These are phyloP conservation scores for Habroteleia sp. DNA, from an alignment of 2,888 invertebrate species.

Conservation along the genomic window DNA sequence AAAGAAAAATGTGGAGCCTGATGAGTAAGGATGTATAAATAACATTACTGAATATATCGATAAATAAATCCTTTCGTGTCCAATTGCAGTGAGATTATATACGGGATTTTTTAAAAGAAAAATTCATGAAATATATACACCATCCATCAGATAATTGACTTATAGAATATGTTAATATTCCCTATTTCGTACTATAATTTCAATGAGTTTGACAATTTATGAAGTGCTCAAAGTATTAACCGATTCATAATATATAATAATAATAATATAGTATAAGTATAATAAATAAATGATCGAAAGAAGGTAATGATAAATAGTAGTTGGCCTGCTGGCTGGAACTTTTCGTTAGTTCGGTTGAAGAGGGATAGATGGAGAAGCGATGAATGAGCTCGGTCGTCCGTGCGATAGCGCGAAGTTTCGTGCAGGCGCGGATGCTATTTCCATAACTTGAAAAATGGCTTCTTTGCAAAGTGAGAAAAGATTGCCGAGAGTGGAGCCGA, in stretches of 20 bases:
- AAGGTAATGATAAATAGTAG: conserved; percentile 52
- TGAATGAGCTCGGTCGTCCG: conserved; percentile 60
- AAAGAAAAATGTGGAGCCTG: too few relatives aligned
- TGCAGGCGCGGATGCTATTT: conserved; percentile 71
- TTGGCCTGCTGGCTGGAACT: conserved; percentile 19
- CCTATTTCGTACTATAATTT: too few relatives aligned
- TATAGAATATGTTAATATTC: too few relatives aligned
- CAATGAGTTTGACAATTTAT: not conserved
- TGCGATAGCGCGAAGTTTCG: conserved; percentile 62
- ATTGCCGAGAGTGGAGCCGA: conserved; percentile 67
- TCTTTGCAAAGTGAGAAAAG: conserved; percentile 76
- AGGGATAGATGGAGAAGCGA: conserved; percentile 54
- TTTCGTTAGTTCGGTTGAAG: conserved; percentile 42
- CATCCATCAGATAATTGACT: too few relatives aligned
- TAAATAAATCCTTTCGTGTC: too few relatives aligned
- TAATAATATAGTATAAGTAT: conserved; percentile 6
- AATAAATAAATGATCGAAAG: conserved; percentile 42
- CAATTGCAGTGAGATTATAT: too few relatives aligned
- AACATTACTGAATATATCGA: too few relatives aligned
- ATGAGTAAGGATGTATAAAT: too few relatives aligned
- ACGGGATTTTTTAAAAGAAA: too few relatives aligned
- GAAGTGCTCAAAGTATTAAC: conserved; percentile 11
- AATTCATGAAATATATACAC: too few relatives aligned
- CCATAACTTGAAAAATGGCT: conserved; percentile 78
- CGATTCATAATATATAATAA: too few relatives aligned